Conservation (phyloP, 2,113 vertebrate genomes). For the Lampris megalopsis region DNA sequence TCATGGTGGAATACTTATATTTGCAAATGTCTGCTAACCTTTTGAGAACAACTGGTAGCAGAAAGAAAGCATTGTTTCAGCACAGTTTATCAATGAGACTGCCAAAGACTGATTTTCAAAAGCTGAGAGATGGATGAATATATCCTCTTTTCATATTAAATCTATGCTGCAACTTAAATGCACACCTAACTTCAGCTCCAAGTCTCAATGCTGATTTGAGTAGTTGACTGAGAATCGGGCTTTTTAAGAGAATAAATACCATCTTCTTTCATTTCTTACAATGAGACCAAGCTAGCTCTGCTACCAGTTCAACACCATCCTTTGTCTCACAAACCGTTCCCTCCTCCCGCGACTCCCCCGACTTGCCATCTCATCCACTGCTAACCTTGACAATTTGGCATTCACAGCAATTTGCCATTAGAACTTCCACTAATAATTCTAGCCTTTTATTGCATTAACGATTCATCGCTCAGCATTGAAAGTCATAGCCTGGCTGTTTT, state of each 20-base stretch:
- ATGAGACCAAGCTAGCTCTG: conserved; percentile 28
- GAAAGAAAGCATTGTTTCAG: no score
- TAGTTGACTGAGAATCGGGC: background rate
- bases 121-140: no score
- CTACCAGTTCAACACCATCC: conserved; percentile 35
- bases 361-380: conserved; percentile 67
- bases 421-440: conserved; percentile 80
- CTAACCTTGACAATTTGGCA: conserved; percentile 77
- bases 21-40: conserved; percentile 10
- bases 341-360: conserved; percentile 42
- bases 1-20: conserved; percentile 17
- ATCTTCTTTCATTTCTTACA: conserved; percentile 37
- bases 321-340: conserved; percentile 51
- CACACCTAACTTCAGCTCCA: no score
- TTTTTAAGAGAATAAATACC: conserved; percentile 25
- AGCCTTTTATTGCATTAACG: conserved; percentile 82
- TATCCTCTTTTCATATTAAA: no score
- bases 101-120: no score
- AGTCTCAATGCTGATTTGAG: no score
- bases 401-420: conserved; percentile 84
- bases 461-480: conserved; percentile 71
- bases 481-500: conserved; percentile 72
- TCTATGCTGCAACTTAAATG: no score
- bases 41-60: background rate
- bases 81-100: no score